Evolutionary conservation across 2,797 vertebrate species (phyloP).

Genomic region (Gallinago solitaria): DNA sequence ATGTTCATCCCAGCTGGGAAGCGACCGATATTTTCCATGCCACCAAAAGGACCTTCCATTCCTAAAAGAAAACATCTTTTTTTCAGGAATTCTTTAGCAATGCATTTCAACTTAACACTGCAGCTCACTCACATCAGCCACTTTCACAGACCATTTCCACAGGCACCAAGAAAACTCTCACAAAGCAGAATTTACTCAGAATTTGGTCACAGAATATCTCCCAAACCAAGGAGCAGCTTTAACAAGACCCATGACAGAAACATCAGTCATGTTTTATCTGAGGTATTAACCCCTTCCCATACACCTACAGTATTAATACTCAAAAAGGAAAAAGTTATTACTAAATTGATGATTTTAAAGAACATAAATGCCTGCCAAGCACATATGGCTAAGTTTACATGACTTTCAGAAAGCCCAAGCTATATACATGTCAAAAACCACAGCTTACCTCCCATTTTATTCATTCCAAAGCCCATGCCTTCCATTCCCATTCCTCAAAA

Average conservation of each 20-base stretch:
- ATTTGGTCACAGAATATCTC: neutral
- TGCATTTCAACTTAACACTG: neutral
- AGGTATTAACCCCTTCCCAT: neutral
- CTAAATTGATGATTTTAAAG: accelerated
- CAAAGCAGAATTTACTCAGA: neutral
- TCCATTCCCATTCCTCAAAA: constrained; percentile 91
- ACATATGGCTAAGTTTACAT: neutral
- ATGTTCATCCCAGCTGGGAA: constrained; percentile 92
- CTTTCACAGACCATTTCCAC: neutral
- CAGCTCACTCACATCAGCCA: neutral
- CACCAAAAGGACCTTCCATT: constrained; percentile 90
- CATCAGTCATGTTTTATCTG: neutral
- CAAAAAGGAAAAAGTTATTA: neutral
- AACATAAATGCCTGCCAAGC: neutral
- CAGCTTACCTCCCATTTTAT: constrained; percentile 93
- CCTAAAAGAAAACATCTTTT: constrained; percentile 73
- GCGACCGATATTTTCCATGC: constrained; percentile 89
- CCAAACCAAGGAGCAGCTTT: neutral
- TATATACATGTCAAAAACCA: neutral
- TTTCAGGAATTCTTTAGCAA: neutral
- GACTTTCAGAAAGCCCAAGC: neutral
- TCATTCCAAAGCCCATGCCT: constrained; percentile 95
- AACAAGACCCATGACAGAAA: neutral
- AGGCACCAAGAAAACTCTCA: neutral
- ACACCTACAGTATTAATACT: neutral